Base-by-base conservation (phyloP, 2,888 invertebrate species). In the Oscheius myriophilus region DNA sequence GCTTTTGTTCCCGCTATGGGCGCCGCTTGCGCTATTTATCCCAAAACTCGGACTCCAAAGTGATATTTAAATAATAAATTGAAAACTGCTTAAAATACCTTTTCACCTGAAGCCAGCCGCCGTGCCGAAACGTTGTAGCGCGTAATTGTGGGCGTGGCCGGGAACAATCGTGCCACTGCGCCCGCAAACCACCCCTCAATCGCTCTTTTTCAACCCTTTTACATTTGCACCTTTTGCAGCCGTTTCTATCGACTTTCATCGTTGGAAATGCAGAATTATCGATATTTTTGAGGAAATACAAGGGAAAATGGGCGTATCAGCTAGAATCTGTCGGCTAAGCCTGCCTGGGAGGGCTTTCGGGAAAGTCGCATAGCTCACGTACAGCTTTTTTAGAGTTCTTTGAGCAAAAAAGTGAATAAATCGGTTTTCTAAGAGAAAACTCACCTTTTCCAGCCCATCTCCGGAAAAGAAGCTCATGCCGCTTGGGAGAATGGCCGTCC, bases 371-470 rank as follows among this genome's bases (percentile, higher is more conserved):
- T 51, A n/a, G 12, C 51, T 12, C 21, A 51, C 51, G 21, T 21
- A 25, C 3, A 6, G 26, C 1, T 25, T 33, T 33, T 16, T 16
- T 7, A 21, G 26, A n/a, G 33, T 54, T n/a, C 54, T 26, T 33
- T 12, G 11, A 11, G 54, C 2, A 14, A 14, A 26, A 14, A 53
- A 21, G 25, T 2, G 3, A 23, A 25, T 9, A 51, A 9, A 7
- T 14, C 21, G 4, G 14, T 7, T 21, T 23, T 53, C 26, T 16
- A 51, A 6, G 9, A 33, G 33, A 33, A 49, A 46, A 49, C 62
- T 11, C 11, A 63, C 63, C 63, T 63, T 63, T 33, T 63, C 63
- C 14, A 63, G 53, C 33, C 63, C 63, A n/a, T 63, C 63, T 63
- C 63, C 63, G 7, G 63, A 51, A 46, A 63, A 41, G 43, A 63